These are phyloP conservation scores for Cheilosia scutellata DNA, from an alignment of 2,888 invertebrate species.

Conservation along the genomic window DNA sequence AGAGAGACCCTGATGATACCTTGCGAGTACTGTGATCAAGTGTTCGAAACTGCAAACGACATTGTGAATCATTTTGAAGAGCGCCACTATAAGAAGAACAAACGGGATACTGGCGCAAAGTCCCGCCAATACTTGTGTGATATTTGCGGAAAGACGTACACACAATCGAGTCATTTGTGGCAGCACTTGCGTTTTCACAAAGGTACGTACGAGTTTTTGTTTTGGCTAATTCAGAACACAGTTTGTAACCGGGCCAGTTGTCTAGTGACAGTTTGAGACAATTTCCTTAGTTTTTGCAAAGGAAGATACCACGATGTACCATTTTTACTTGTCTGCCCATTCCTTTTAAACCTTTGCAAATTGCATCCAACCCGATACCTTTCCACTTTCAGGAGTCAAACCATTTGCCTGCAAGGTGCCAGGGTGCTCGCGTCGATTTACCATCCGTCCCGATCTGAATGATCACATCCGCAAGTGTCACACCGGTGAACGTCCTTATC, in stretches of 20 bases:
- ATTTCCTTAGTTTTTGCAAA: no score
- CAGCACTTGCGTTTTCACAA: constrained; percentile 88
- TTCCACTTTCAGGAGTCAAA: constrained; percentile 85
- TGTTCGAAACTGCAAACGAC: constrained; percentile 80
- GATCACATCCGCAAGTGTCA: constrained; percentile 88
- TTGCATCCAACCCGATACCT: no score
- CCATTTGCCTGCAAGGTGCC: constrained; percentile 87
- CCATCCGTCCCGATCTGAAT: constrained; percentile 87
- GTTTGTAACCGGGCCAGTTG: not conserved
- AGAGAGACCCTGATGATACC: constrained; percentile 79
- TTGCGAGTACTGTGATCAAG: constrained; percentile 82
- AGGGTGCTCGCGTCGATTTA: constrained; percentile 87
- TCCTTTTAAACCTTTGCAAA: no score
- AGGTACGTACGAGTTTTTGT: constrained; percentile 82
- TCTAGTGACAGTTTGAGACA: not conserved
- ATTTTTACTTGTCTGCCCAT: no score
- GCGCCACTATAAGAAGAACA: constrained; percentile 85
- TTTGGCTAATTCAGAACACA: not conserved
- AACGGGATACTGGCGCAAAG: constrained; percentile 82
- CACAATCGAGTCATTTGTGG: constrained; percentile 88
- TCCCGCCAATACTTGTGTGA: constrained; percentile 86
- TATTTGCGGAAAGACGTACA: constrained; percentile 87
- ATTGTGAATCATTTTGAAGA: constrained; percentile 86
- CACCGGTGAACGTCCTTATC: constrained; percentile 87
- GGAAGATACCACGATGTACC: no score